Evolutionary conservation across 2,888 invertebrate species (phyloP).

Genomic region (Oscheius myriophilus): DNA sequence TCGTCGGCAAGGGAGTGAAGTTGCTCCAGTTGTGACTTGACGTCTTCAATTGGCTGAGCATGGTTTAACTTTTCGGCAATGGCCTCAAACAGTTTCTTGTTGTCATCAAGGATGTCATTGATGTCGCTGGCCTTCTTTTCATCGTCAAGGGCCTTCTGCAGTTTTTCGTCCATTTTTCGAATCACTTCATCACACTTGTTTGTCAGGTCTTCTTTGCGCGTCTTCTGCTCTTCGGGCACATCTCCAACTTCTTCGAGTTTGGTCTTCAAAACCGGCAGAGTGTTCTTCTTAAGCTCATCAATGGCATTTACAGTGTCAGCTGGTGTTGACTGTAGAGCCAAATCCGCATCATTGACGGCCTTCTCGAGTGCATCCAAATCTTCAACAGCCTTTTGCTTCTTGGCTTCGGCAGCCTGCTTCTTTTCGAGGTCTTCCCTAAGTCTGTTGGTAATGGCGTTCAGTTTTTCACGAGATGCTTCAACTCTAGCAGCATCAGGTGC

Average conservation of each 20-base stretch:
- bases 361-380: conserved; percentile 40
- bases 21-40: conserved; percentile 8
- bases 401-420: conserved; percentile 14
- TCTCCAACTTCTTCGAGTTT: conserved; percentile 30
- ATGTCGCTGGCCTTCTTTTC: conserved; percentile 28
- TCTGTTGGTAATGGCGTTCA: conserved; percentile 26
- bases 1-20: conserved; percentile 4
- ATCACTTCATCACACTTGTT: conserved; percentile 32
- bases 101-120: conserved; percentile 31
- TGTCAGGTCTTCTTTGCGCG: conserved; percentile 32
- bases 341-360: conserved; percentile 40
- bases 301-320: conserved; percentile 30
- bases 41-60: conserved; percentile 14
- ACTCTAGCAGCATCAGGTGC: conserved; percentile 7
- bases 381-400: conserved; percentile 32
- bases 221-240: conserved; percentile 36
- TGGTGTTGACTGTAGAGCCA: conserved; percentile 31
- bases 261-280: conserved; percentile 24
- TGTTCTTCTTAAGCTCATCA: conserved; percentile 29
- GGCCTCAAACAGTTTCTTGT: conserved; percentile 28
- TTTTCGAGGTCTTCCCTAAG: conserved; percentile 36
- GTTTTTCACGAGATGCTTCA: conserved; percentile 16
- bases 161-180: conserved; percentile 34
- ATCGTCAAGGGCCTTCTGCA: conserved; percentile 35
- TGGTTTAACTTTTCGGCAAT: conserved; percentile 12